Evolutionary conservation across 1,140 invertebrate genomes (phyloP), one percentile per base, ranked within the genome.

Genomic region (Drosophila hydei): DNA sequence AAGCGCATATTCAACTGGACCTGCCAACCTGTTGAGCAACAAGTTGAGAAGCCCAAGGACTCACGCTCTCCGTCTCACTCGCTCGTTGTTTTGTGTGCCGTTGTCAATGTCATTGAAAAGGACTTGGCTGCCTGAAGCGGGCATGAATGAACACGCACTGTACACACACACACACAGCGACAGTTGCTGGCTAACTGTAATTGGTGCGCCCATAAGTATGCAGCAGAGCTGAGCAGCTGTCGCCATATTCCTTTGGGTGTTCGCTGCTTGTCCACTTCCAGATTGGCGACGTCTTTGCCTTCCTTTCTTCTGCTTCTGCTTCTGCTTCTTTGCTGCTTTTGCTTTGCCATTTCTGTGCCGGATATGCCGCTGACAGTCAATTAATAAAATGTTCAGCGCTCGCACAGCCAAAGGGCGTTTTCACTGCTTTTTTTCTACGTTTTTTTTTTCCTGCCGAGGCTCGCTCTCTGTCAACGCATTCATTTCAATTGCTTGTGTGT

Each of bases 71-170:
- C 12, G 1, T 9, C 14, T 43, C 21, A n/a, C 16, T 8, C n/a
- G 45, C 27, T 42, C 51, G 38, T 40, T 30, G 21, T 23, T 23
- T 23, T 40, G 40, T 42, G 38, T 68, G 76, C 50, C 76, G 61
- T 59, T 79, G 77, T 72, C 72, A 79, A 72, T 79, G 77, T 72
- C 77, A 79, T 79, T 79, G 77, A 79, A 79, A 79, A 50, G 72
- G 60, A 71, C 77, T 75, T 75, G 67, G 72, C 52, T 72, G 64
- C 36, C 40, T 25, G 33, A 75, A 36, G 58, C 71, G 72, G 38
- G 61, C 72, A 75, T 75, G 72, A 75, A 75, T 68, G 62, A 50
- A 47, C 48, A 43, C 58, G 58, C 56, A 59, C 42, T 30, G 40
- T 4, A 11, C 33, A 55, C 19, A 38, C 19, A 55, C 38, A 1